Evolutionary conservation across 2,113 vertebrate species (phyloP).

Genomic region (Caretta caretta): DNA sequence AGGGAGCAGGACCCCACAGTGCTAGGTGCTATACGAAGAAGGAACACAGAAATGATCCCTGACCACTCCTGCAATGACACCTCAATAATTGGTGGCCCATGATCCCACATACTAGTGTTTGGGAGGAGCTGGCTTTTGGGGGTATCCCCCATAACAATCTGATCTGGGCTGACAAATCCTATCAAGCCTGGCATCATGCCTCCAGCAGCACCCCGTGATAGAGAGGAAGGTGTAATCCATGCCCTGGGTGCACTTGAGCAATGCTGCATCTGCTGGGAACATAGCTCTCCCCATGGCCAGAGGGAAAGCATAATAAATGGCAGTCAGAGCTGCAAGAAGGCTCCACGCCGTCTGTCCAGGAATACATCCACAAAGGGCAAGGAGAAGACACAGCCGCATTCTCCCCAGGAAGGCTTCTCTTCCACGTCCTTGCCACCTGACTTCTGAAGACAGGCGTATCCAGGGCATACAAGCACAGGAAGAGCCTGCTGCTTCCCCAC

Average conservation of each 20-base stretch:
- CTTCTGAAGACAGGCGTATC: not conserved
- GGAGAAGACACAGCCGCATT: not conserved
- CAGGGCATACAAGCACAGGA: not conserved
- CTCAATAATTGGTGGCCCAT: not conserved
- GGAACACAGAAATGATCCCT: not conserved
- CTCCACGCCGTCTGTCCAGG: not conserved
- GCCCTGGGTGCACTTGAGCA: not conserved
- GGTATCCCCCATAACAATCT: not conserved
- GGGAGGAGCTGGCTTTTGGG: not conserved
- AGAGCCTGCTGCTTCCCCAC: not conserved
- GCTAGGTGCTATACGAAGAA: not conserved
- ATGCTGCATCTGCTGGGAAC: not conserved
- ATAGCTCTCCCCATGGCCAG: not conserved
- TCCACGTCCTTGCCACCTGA: not conserved
- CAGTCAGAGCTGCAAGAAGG: not conserved
- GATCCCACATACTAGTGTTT: not conserved
- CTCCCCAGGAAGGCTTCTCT: not conserved
- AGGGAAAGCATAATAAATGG: not conserved
- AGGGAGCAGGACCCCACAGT: not conserved
- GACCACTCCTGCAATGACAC: not conserved
- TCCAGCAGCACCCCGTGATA: not conserved
- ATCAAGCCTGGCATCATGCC: not conserved
- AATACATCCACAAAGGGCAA: not conserved
- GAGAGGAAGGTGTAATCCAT: not conserved
- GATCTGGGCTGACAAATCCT: not conserved